A percentile compares a stretch with the other conserved stretches of the same genome.
These are phyloP conservation scores for Apoda limacodes DNA, from an alignment of 2,888 invertebrate genomes.

Conservation along the genomic window DNA sequence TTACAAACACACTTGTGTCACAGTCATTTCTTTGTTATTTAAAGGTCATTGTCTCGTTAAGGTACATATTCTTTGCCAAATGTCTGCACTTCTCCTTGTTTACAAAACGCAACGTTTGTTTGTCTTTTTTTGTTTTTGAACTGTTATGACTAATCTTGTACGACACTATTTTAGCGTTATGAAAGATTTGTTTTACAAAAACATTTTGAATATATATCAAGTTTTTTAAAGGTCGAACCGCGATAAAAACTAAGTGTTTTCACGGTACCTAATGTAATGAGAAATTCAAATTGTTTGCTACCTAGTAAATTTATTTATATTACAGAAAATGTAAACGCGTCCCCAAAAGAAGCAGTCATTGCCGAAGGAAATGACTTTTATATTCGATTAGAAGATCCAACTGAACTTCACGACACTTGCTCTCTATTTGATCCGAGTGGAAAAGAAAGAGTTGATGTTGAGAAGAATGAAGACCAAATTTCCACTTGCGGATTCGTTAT, in stretches of 20 bases:
- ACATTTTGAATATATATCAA: too few species aligned
- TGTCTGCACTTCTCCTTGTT: too few species aligned
- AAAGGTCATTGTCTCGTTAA: too few species aligned
- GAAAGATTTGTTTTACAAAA: too few species aligned
- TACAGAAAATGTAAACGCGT: conserved; percentile 34
- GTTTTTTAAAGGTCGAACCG: too few species aligned
- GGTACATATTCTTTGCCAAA: too few species aligned
- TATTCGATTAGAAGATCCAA: conserved; percentile 31
- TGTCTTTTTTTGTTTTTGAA: too few species aligned
- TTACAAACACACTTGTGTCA: too few species aligned
- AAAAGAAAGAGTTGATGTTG: conserved; percentile 16
- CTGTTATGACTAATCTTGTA: too few species aligned
- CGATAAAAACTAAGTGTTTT: neutral
- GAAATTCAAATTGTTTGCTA: neutral
- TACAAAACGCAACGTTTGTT: too few species aligned
- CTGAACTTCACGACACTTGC: conserved; percentile 31
- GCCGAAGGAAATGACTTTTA: conserved; percentile 35
- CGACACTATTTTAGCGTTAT: too few species aligned
- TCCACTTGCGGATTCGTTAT: conserved; percentile 37
- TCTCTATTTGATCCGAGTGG: conserved; percentile 29
- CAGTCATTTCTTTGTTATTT: too few species aligned
- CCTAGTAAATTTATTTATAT: conserved; percentile 18
- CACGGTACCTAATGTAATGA: neutral
- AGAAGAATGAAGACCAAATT: conserved; percentile 23
- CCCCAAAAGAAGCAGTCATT: conserved; percentile 26